Conservation (phyloP, 1,140 invertebrate species). For the Heliconius congener region DNA sequence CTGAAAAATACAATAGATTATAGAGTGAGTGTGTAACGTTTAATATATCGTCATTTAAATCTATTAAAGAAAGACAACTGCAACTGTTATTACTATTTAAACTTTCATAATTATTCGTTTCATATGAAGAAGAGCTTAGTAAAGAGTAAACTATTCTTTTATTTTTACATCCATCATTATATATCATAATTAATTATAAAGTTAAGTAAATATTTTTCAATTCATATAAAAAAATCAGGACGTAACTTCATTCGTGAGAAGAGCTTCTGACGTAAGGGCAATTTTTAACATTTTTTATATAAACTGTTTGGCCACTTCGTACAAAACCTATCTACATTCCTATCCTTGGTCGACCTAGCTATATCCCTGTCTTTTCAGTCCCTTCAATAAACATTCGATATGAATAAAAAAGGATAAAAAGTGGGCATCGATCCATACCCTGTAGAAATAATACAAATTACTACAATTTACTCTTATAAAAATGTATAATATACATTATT, state of each 20-base stretch:
- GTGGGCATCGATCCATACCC: slow-evolving; percentile 56
- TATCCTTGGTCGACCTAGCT: slow-evolving; percentile 64
- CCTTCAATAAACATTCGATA: slow-evolving; percentile 62
- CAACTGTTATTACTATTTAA: slow-evolving; percentile 25
- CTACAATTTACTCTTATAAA: too few species aligned
- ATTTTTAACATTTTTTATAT: slow-evolving; percentile 52
- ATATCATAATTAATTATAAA: slow-evolving; percentile 1
- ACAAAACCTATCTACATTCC: slow-evolving; percentile 72
- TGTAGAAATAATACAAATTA: slow-evolving; percentile 58
- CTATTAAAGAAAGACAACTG: slow-evolving; percentile 2
- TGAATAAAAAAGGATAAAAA: slow-evolving; percentile 64
- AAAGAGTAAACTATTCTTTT: neutral
- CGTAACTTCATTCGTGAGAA: slow-evolving; percentile 13
- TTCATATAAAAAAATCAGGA: slow-evolving; percentile 13
- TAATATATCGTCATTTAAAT: slow-evolving; percentile 7
- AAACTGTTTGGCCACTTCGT: slow-evolving; percentile 63
- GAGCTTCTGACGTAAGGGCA: slow-evolving; percentile 23
- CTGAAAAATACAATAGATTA: neutral
- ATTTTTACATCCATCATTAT: neutral
- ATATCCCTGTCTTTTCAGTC: slow-evolving; percentile 77
- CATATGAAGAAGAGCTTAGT: slow-evolving; percentile 4
- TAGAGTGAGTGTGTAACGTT: neutral
- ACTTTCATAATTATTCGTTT: slow-evolving; percentile 17
- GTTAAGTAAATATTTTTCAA: slow-evolving; percentile 11
- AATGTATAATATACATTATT: slow-evolving; percentile 43